Evolutionary conservation across 2,797 vertebrate genomes (phyloP).

Genomic region (Percopsis omiscomaycus): DNA sequence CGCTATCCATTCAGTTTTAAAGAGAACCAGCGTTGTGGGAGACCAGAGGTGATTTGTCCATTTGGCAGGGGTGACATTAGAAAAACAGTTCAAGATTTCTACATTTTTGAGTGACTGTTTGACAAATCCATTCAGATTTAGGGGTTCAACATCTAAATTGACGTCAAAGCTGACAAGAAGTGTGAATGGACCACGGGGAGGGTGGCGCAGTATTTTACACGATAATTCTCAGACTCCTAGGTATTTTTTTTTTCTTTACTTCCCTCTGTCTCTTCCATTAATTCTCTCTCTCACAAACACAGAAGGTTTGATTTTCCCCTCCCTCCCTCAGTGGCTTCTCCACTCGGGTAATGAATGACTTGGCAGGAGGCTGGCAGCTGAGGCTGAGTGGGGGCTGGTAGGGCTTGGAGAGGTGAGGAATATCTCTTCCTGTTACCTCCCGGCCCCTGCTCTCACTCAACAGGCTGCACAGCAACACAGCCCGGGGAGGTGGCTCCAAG

Average conservation of each 20-base stretch:
- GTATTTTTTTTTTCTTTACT: not conserved
- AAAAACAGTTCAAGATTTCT: no score
- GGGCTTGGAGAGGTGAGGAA: constrained; percentile 61
- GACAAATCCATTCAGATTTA: no score
- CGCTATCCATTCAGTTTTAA: no score
- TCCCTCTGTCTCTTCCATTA: not conserved
- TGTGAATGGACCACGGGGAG: no score
- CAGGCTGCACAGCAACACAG: constrained; percentile 41
- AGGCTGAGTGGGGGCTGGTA: constrained; percentile 48
- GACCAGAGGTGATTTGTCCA: no score
- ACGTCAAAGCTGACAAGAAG: not conserved
- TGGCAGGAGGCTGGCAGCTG: constrained; percentile 59
- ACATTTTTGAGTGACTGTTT: no score
- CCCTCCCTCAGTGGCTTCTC: constrained; percentile 50
- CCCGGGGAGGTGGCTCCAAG: constrained; percentile 50
- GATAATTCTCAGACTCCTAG: constrained; percentile 22
- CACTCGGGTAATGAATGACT: constrained; percentile 67
- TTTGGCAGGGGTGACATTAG: no score
- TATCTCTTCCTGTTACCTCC: constrained; percentile 67
- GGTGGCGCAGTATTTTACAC: constrained; percentile 7
- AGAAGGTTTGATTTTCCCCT: no score
- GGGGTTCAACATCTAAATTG: not conserved
- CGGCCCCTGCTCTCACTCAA: constrained; percentile 61
- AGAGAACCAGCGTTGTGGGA: no score
- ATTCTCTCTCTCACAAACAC: constrained; percentile 17